Percentiles rank a stretch among this genome's conserved stretches.
Evolutionary conservation across 2,797 vertebrate genomes (phyloP).

Genomic region (Acomys russatus): DNA sequence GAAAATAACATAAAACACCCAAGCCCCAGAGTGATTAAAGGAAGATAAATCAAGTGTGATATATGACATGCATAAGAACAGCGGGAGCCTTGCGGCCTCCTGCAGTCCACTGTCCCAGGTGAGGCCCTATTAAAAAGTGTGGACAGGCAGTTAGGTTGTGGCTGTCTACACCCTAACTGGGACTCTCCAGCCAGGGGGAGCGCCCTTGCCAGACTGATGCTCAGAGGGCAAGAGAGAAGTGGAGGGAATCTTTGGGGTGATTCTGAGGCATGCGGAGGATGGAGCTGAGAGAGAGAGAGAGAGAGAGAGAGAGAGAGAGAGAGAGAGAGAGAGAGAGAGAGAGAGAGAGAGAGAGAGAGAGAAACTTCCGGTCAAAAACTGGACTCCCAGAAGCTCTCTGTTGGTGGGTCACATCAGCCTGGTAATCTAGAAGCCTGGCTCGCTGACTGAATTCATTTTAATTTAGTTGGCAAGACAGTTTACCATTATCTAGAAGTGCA

Average conservation of each 20-base stretch:
- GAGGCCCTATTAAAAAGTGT: neutral
- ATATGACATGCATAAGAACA: accelerated
- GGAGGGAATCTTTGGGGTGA: neutral
- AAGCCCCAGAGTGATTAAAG: conserved; percentile 47
- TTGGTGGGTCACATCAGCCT: neutral
- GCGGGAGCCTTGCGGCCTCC: neutral
- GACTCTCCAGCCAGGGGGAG: no score
- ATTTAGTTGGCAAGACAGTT: neutral
- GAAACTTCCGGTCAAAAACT: neutral
- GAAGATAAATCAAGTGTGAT: neutral
- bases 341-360: neutral
- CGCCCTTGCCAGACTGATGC: neutral
- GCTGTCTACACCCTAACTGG: neutral
- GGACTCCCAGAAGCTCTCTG: neutral
- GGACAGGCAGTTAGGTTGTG: neutral
- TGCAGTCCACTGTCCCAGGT: neutral
- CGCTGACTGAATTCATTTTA: neutral
- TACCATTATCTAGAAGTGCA: neutral
- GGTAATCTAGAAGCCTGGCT: neutral
- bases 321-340: no score
- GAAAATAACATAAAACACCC: conserved; percentile 35
- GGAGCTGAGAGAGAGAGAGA: neutral
- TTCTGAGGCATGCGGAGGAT: no score
- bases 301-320: no score
- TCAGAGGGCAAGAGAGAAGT: neutral